Base-by-base conservation (phyloP, 2,113 vertebrate species). In the Charadrius vociferus region DNA sequence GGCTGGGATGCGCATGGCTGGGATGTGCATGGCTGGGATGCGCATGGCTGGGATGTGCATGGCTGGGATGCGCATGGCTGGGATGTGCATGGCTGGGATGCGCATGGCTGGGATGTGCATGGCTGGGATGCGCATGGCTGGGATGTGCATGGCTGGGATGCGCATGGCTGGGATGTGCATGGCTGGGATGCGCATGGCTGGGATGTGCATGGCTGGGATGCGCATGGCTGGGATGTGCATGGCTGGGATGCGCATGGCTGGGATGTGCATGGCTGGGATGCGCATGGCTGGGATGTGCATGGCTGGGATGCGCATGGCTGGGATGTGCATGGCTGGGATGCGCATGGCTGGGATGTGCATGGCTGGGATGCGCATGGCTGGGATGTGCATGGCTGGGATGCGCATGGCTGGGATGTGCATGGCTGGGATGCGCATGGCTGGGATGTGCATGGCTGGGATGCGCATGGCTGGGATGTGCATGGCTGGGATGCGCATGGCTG, bases 341-440 rank as follows among this genome's bases (percentile, higher is more conserved):
- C 17, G 10, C 47, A 20, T 1, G 26, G 4, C 9, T 12, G 43
- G 10, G 39, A 45, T 0, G 7, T 9, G 47, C 20, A 6, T 7
- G 49, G 9, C 6, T 41, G 47, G 8, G 34, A 41, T 1, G 8
- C 19, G 47, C 36, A 9, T 8, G 52, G 3, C 3, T 29, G 49
- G 7, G 68, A 34, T 3, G 9, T 4, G 10, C 29, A 23, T 12
- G 43, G 14, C 11, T 11, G 11, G 16, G 43, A 32, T 4, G 5
- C 12, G 7, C 70, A 12, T 6, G 26, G 34, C 22, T 19, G 65
- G 10, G n/a, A 53, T 1, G 8, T 30, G 18, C 26, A 7, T 23
- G 45, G 14, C 15, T 1, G 37, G 17, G 55, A 39, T 2, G 3
- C 14, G 16, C 62, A 12, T 2, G 19, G 5, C 14, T 47, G 73